Evolutionary conservation across 92 coral and sea anemone species (phyloP).

Genomic region (Heteractis magnifica): DNA sequence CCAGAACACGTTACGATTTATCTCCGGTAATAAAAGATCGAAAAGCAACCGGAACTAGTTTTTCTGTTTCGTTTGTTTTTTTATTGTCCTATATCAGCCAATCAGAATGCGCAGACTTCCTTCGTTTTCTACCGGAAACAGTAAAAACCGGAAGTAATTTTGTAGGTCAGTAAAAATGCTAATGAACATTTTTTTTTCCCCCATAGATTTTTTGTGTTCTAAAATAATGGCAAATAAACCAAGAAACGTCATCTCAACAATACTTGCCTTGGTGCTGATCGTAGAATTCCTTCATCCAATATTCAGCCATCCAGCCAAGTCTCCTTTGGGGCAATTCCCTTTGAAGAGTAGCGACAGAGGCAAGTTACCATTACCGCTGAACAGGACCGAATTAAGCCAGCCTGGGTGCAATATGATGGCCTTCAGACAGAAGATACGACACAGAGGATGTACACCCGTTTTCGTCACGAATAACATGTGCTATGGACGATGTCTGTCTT

Average conservation of each 20-base stretch:
- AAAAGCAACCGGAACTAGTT: neutral
- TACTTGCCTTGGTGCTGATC: neutral
- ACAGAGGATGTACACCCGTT: conserved; percentile 26
- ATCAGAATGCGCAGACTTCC: neutral
- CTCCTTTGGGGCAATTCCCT: neutral
- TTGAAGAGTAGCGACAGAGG: neutral
- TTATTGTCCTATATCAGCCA: neutral
- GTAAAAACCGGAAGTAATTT: neutral
- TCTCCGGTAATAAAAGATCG: neutral
- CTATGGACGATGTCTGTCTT: conserved; percentile 44
- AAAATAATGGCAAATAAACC: neutral
- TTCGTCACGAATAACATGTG: conserved; percentile 34
- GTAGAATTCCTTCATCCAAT: neutral
- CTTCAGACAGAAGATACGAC: conserved; percentile 35
- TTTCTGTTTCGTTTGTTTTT: no score
- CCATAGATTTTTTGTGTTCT: neutral
- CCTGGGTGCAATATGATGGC: conserved; percentile 18
- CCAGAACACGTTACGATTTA: neutral
- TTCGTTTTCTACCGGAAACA: neutral
- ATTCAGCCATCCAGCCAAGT: neutral
- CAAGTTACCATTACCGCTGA: neutral
- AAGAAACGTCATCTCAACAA: neutral
- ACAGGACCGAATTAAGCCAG: neutral
- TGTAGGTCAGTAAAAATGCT: neutral
- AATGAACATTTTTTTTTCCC: neutral